phyloP scores from a whole-genome alignment of 2,797 vertebrate genomes.

The Sitta carolinensis region DNA sequence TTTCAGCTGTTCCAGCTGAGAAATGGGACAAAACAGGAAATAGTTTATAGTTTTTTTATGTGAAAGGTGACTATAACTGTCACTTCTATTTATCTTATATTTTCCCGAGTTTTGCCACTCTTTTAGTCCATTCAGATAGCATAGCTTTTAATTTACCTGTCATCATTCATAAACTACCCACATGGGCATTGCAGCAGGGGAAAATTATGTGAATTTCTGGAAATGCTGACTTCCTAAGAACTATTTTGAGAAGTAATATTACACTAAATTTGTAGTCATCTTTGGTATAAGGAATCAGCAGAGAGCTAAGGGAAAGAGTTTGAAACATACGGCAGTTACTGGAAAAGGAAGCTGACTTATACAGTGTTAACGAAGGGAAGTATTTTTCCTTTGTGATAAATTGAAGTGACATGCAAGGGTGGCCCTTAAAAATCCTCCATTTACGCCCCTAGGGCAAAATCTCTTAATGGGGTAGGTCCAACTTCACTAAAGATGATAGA shows the following conservation, averaged over 20 bases:
- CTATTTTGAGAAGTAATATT: slow-evolving; percentile 38
- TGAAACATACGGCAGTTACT: not conserved
- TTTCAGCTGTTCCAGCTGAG: slow-evolving; percentile 79
- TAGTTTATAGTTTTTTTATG: slow-evolving; percentile 75
- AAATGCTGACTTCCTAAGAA: slow-evolving; percentile 38
- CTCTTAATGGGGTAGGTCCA: not conserved
- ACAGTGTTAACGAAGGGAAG: slow-evolving; percentile 5
- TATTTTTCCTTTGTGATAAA: slow-evolving; percentile 15
- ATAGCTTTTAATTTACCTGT: slow-evolving; percentile 60
- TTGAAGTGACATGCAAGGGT: not conserved
- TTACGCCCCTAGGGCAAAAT: slow-evolving; percentile 23
- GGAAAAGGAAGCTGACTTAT: not conserved
- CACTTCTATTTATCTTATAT: slow-evolving; percentile 80
- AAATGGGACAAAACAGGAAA: slow-evolving; percentile 88
- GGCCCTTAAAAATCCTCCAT: slow-evolving; percentile 34
- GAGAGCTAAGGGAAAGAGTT: not conserved
- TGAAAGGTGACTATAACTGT: slow-evolving; percentile 83
- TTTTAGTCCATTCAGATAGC: slow-evolving; percentile 76
- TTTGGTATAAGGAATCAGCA: not conserved
- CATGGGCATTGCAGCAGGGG: slow-evolving; percentile 7
- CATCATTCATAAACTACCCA: slow-evolving; percentile 38
- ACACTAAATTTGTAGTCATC: not conserved
- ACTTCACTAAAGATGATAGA: not conserved
- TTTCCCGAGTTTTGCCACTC: slow-evolving; percentile 73
- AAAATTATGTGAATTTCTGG: slow-evolving; percentile 57